These are phyloP conservation scores for Antitype chi DNA, from an alignment of 2,888 invertebrate genomes.

Conservation along the genomic window DNA sequence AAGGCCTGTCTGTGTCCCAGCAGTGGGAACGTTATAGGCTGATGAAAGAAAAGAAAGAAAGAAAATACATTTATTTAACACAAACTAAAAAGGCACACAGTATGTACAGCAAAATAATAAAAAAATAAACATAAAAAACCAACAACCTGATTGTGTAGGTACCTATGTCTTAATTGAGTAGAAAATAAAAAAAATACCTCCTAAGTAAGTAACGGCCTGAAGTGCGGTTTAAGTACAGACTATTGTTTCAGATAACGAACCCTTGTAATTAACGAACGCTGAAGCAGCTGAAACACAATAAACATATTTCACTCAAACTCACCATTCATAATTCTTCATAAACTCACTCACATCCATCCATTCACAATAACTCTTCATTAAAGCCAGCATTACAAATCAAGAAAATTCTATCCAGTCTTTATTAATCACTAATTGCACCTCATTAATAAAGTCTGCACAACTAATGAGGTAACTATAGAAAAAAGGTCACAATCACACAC, in stretches of 20 bases:
- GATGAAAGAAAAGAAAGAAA: too few species aligned
- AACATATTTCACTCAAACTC: constrained; percentile 26
- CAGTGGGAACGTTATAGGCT: too few species aligned
- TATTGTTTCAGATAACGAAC: constrained; percentile 20
- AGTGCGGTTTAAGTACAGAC: neutral
- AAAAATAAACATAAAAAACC: too few species aligned
- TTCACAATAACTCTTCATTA: constrained; percentile 26
- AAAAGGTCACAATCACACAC: constrained; percentile 55
- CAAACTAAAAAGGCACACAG: too few species aligned
- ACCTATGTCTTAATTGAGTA: neutral
- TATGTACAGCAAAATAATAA: too few species aligned
- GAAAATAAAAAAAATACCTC: too few species aligned
- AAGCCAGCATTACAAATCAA: constrained; percentile 16
- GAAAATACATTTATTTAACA: too few species aligned
- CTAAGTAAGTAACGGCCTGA: neutral
- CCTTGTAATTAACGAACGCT: constrained; percentile 17
- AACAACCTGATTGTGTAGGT: too few species aligned
- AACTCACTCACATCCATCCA: constrained; percentile 20
- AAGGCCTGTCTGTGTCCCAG: too few species aligned
- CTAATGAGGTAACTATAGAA: constrained; percentile 34
- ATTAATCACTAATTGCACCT: constrained; percentile 26
- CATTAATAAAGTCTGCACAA: constrained; percentile 33
- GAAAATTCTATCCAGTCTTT: constrained; percentile 16
- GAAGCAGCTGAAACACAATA: neutral
- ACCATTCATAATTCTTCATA: constrained; percentile 41